Evolutionary conservation across 2,113 vertebrate genomes (phyloP).

Genomic region (Petrocephalus zakoni): DNA sequence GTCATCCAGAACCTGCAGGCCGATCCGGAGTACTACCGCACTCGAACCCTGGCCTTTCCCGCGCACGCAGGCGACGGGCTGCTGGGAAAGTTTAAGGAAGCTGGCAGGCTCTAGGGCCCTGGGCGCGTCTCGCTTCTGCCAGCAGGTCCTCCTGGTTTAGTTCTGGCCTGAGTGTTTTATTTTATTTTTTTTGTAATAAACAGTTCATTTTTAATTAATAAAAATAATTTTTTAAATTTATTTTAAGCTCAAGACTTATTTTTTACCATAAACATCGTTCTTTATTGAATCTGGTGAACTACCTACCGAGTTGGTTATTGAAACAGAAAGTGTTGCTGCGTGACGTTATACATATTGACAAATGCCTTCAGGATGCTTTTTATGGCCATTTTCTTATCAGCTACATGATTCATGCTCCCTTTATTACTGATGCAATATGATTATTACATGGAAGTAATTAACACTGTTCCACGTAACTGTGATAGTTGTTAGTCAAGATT

Average conservation of each 20-base stretch:
- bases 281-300: neutral
- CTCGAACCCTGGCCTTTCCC: constrained; percentile 69
- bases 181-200: neutral
- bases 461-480: neutral
- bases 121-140: neutral
- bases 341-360: neutral
- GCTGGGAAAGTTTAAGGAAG: constrained; percentile 67
- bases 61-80: constrained; percentile 69
- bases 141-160: neutral
- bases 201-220: neutral
- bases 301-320: neutral
- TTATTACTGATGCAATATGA: neutral
- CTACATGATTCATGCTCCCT: neutral
- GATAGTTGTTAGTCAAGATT: neutral
- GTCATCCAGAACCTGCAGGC: constrained; percentile 80
- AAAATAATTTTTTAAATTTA: neutral
- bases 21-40: constrained; percentile 64
- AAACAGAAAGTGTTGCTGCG: neutral
- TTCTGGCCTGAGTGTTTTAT: neutral
- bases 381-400: neutral
- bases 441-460: neutral
- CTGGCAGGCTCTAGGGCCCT: constrained; percentile 46
- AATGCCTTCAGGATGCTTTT: neutral
- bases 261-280: neutral
- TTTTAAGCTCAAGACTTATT: neutral